phyloP scores from a whole-genome alignment of 2,797 vertebrate species.

The Phrynocephalus vlangalii region DNA sequence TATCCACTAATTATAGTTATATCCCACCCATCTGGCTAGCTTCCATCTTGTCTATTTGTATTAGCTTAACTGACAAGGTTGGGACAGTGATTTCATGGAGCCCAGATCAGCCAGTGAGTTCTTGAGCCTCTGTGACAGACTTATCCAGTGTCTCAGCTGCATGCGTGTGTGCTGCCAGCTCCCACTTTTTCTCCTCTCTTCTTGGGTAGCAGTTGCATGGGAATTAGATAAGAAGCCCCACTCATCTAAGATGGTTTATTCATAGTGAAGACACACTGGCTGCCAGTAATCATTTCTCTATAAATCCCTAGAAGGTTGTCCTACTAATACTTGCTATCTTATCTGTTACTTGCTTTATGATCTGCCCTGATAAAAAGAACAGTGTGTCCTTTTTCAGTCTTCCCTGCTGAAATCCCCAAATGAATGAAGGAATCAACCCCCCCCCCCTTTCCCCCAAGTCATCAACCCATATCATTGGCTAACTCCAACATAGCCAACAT shows the following conservation, averaged over 20 bases:
- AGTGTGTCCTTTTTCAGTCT: not conserved
- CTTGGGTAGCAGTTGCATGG: not conserved
- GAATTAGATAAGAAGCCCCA: not conserved
- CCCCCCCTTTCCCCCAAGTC: too few species aligned
- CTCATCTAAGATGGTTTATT: not conserved
- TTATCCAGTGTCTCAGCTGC: too few species aligned
- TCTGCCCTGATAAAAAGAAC: conserved; percentile 14
- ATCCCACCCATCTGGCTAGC: too few species aligned
- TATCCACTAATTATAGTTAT: too few species aligned
- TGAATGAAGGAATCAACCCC: too few species aligned
- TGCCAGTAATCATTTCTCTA: conserved; percentile 2
- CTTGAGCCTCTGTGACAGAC: too few species aligned
- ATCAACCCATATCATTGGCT: not conserved
- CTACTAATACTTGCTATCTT: not conserved
- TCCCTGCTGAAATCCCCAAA: not conserved
- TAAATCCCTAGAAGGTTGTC: not conserved
- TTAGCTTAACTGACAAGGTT: not conserved
- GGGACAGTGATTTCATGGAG: not conserved
- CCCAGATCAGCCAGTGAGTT: not conserved
- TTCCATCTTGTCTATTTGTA: not conserved
- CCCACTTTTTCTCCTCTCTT: conserved; percentile 1
- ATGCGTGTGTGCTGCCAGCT: not conserved
- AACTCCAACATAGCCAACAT: conserved; percentile 6
- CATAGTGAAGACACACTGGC: not conserved
- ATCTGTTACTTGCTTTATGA: conserved; percentile 2